Percentiles rank a stretch among this genome's conserved stretches.
These are phyloP conservation scores for Ophonus ardosiacus DNA, from an alignment of 2,888 invertebrate genomes.

Conservation along the genomic window DNA sequence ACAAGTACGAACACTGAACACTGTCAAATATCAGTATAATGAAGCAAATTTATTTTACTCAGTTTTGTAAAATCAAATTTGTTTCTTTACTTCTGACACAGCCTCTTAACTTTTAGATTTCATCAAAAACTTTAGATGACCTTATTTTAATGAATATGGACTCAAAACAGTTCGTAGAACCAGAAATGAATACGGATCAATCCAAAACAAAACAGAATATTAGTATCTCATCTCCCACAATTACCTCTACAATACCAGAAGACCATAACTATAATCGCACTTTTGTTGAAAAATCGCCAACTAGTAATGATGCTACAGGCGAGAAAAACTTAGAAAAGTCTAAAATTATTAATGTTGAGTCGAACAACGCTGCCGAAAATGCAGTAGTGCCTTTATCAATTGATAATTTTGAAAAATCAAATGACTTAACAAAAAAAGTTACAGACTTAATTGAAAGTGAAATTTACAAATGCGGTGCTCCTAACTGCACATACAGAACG, in stretches of 20 bases:
- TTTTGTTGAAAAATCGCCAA: not conserved
- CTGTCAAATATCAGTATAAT: too few species aligned
- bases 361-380: conserved; percentile 61
- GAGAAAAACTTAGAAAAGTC: not conserved
- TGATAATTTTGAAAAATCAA: not conserved
- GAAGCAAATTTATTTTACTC: too few species aligned
- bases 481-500: conserved; percentile 74
- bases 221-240: not conserved
- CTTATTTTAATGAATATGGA: not conserved
- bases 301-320: not conserved
- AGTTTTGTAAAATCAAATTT: too few species aligned
- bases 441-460: conserved; percentile 72
- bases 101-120: not conserved
- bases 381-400: conserved; percentile 66
- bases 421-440: not conserved
- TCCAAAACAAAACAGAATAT: not conserved
- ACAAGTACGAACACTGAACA: too few species aligned
- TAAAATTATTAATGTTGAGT: conserved; percentile 40
- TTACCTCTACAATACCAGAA: not conserved
- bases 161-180: not conserved
- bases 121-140: not conserved
- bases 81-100: not conserved
- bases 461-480: conserved; percentile 77
- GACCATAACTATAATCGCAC: not conserved
- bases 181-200: not conserved